phyloP scores from a whole-genome alignment of 2,113 vertebrate genomes.

The Nesogale talazaci region DNA sequence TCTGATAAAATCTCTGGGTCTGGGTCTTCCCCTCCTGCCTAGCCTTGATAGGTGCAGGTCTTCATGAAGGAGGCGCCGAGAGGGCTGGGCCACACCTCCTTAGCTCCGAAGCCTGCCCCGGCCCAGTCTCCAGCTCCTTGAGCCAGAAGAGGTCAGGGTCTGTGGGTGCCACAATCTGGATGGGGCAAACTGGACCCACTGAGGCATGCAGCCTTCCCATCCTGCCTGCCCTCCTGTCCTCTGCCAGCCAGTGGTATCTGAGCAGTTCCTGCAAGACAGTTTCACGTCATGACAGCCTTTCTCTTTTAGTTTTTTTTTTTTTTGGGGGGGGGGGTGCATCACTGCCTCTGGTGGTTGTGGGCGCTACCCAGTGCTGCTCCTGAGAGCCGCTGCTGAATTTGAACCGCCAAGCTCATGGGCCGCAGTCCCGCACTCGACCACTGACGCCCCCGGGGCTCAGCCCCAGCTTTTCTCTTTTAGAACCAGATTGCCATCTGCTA shows the following conservation, averaged over 20 bases:
- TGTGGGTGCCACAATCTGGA: not conserved
- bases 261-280: not conserved
- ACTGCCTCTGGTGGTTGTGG: too few relatives aligned
- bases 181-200: accelerated
- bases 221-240: not conserved
- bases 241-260: too few relatives aligned
- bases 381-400: too few relatives aligned
- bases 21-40: not conserved
- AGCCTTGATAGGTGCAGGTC: not conserved
- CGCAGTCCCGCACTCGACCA: too few relatives aligned
- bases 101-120: not conserved
- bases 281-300: too few relatives aligned
- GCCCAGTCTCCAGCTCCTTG: not conserved
- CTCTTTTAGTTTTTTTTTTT: too few relatives aligned
- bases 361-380: too few relatives aligned
- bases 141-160: not conserved
- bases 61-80: not conserved
- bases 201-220: accelerated
- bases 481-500: not conserved
- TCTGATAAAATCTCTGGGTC: not conserved
- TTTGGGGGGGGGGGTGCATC: too few relatives aligned
- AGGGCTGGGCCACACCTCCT: not conserved
- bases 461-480: too few relatives aligned
- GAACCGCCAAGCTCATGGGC: too few relatives aligned
- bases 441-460: too few relatives aligned